Evolutionary conservation across 2,797 vertebrate genomes (phyloP).

Genomic region (Typhlichthys subterraneus): DNA sequence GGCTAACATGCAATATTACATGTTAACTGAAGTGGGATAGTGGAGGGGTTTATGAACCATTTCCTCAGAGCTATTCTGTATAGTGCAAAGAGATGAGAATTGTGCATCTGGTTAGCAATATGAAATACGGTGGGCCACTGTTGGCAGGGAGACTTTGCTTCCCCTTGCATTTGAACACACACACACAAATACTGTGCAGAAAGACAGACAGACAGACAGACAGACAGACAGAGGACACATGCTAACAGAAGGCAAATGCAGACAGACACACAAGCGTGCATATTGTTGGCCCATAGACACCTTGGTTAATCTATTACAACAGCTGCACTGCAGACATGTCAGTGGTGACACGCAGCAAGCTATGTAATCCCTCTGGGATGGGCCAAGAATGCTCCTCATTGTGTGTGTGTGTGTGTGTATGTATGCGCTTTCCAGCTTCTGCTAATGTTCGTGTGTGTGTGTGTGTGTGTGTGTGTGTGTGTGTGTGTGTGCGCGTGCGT

Average conservation of each 20-base stretch:
- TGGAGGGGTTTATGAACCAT: conserved; percentile 50
- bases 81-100: conserved; percentile 34
- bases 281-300: neutral
- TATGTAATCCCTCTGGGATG: conserved; percentile 63
- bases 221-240: neutral
- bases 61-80: conserved; percentile 23
- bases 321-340: conserved; percentile 76
- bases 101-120: conserved; percentile 49
- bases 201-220: neutral
- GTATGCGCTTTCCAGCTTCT: conserved; percentile 58
- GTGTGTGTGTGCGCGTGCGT: conserved; percentile 26
- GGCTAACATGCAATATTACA: conserved; percentile 48
- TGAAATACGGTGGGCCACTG: conserved; percentile 48
- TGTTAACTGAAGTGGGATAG: conserved; percentile 52
- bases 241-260: neutral
- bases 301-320: conserved; percentile 51
- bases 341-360: conserved; percentile 66
- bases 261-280: neutral
- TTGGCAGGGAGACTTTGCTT: conserved; percentile 32
- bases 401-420: conserved; percentile 33
- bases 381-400: conserved; percentile 58
- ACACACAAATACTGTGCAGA: conserved; percentile 17
- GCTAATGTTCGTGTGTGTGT: conserved; percentile 47
- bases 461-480: conserved; percentile 7
- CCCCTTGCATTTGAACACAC: conserved; percentile 21